Conservation (phyloP, 2,888 invertebrate genomes). For the Heliothis peltigera region DNA sequence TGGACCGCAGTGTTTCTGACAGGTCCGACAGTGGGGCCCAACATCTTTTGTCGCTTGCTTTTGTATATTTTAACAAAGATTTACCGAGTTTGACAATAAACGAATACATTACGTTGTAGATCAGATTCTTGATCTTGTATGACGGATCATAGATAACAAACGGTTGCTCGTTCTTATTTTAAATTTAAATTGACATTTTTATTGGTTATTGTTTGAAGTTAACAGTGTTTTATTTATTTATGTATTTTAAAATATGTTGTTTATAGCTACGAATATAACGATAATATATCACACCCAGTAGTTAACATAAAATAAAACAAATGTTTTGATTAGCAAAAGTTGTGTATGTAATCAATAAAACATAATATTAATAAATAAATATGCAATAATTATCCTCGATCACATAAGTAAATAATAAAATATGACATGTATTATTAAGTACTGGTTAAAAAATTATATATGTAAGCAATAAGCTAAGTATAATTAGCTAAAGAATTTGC, state of each 20-base stretch:
- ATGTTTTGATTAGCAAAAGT: neutral
- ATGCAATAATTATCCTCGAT: neutral
- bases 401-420: neutral
- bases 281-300: neutral
- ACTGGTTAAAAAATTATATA: neutral
- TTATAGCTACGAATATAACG: no score
- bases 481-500: constrained; percentile 21
- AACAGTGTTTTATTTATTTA: neutral
- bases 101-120: constrained; percentile 28
- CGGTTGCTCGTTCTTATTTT: neutral
- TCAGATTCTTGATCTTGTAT: constrained; percentile 4
- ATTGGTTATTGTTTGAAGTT: neutral
- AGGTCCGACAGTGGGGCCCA: constrained; percentile 29
- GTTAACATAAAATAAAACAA: neutral
- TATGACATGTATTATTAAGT: neutral
- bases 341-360: neutral
- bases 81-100: constrained; percentile 38
- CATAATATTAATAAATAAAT: no score
- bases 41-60: constrained; percentile 47
- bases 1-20: constrained; percentile 51
- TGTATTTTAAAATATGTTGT: no score
- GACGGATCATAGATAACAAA: constrained; percentile 5
- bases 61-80: constrained; percentile 47
- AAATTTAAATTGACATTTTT: neutral
- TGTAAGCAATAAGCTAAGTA: constrained; percentile 36